Base-by-base conservation (phyloP, 2,797 vertebrate species). In the Nyctibius grandis region DNA sequence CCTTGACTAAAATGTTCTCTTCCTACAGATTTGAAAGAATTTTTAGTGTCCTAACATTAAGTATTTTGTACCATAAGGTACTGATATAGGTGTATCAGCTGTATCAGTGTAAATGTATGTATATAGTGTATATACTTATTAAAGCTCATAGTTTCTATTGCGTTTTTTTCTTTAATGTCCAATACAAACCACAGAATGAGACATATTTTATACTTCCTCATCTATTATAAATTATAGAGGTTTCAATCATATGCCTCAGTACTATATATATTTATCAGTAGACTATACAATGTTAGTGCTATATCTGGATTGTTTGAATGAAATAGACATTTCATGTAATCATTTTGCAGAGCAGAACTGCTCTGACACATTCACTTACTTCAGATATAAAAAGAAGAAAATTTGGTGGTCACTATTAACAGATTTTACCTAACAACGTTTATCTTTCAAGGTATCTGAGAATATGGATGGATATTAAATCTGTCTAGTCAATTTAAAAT, bases 1-100 rank as follows among this genome's bases (percentile, higher is more conserved):
- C 19, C 51, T 80, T 75, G 50, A 31, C 38, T 81, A 82, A 91
- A 93, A 65, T 34, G 11, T 57, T 59, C 51, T 67, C 76, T 91
- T 89, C 45, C 21, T 19, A 48, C 42, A 14, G 36, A 68, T 47
- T 73, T 3, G 4, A 50, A 90, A 64, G 20, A 59, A 85, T 45
- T 69, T 78, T 65, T 53, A 64, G 14, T 33, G 21, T 65, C 22
- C 18, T 48, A 34, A 33, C 15, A 4, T 38, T 51, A 48, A 18
- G 16, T 65, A 16, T 63, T 73, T 63, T 73, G 16, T 59, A 20
- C 38, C 20, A 12, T 60, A 40, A 72, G 34, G 34, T 29, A 57
- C 11, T 0, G 1, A 18, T 33, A 53, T 0, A 50, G 9, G 13
- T 89, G 20, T 64, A 63, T 67, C 12, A 40, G 10, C n/a, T 89